These are phyloP conservation scores for Brachionus koreanus DNA, from an alignment of 1,140 invertebrate genomes.

Conservation along the genomic window DNA sequence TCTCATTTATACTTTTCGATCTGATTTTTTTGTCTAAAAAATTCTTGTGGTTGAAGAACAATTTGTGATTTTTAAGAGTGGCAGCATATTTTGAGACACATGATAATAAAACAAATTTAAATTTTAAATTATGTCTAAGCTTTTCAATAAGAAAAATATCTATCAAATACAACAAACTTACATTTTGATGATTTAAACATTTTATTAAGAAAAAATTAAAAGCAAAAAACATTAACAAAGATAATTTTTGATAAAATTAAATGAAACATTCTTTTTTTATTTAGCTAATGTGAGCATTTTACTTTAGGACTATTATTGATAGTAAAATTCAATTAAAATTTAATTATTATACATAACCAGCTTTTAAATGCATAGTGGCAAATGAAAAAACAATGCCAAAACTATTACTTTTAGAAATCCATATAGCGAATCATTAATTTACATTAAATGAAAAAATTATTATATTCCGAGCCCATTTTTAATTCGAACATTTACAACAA, in stretches of 20 bases:
- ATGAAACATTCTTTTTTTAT: not conserved
- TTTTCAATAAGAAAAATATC: not conserved
- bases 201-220: not conserved
- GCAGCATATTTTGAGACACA: not conserved
- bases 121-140: not conserved
- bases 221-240: not conserved
- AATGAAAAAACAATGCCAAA: not conserved
- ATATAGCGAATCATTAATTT: not conserved
- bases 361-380: not conserved
- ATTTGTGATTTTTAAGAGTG: not conserved
- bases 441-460: not conserved
- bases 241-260: not conserved
- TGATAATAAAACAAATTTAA: not conserved
- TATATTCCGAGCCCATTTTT: not conserved
- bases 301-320: not conserved
- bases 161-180: not conserved
- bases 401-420: not conserved
- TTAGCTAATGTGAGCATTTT: not conserved
- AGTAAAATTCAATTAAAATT: not conserved
- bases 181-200: slow-evolving; percentile 4
- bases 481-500: not conserved
- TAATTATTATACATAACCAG: not conserved
- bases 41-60: not conserved
- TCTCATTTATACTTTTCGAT: too few species aligned
- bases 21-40: too few species aligned